Conservation (phyloP, 1,140 invertebrate genomes). For the Brachionus rubens region DNA sequence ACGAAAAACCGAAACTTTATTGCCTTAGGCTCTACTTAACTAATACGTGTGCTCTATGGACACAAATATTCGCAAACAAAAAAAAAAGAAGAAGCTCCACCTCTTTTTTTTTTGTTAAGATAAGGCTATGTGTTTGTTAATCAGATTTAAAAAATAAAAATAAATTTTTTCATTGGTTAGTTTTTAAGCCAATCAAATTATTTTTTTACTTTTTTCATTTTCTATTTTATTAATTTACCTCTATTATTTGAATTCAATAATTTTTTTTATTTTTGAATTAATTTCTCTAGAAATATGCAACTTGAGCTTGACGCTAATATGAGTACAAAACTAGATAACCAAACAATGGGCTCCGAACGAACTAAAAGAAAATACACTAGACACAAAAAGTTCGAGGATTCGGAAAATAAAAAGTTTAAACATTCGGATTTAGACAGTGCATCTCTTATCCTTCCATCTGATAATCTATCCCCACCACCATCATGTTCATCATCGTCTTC, state of each 20-base stretch:
- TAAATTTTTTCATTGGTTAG: neutral
- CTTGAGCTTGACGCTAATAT: neutral
- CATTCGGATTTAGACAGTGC: neutral
- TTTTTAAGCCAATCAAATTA: slow-evolving; percentile 1
- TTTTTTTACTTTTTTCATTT: neutral
- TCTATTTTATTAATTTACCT: no score
- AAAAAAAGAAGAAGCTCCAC: slow-evolving; percentile 1
- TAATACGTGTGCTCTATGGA: slow-evolving; percentile 1
- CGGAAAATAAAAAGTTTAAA: neutral
- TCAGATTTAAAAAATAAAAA: no score
- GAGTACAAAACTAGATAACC: neutral
- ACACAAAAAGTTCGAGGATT: slow-evolving; percentile 2
- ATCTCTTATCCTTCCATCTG: neutral
- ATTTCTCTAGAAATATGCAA: neutral
- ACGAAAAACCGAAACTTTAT: no score
- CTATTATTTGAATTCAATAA: no score
- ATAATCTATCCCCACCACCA: slow-evolving; percentile 28
- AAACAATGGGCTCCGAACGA: neutral
- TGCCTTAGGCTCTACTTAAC: neutral
- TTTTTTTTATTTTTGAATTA: no score
- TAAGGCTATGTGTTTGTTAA: no score
- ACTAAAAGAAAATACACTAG: slow-evolving; percentile 20
- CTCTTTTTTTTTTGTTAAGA: neutral
- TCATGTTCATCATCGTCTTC: slow-evolving; percentile 23
- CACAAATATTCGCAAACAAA: neutral